Evolutionary conservation across 2,113 vertebrate species (phyloP).

Genomic region (Channa argus): DNA sequence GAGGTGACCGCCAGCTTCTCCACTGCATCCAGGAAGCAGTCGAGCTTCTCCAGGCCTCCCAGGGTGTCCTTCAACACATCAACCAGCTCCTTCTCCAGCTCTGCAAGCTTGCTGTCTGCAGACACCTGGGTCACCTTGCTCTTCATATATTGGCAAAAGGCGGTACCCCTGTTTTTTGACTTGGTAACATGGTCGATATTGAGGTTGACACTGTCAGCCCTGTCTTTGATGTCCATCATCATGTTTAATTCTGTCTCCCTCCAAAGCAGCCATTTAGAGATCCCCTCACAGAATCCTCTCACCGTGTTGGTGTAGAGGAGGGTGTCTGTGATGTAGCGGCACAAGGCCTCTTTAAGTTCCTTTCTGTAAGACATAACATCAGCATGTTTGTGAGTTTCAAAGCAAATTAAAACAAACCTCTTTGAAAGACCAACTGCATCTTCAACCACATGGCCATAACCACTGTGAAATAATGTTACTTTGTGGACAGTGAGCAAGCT

Average conservation of each 20-base stretch:
- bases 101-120: slow-evolving; percentile 22
- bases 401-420: no score
- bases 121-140: slow-evolving; percentile 38
- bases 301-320: slow-evolving; percentile 42
- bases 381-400: no score
- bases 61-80: slow-evolving; percentile 62
- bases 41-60: slow-evolving; percentile 68
- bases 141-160: slow-evolving; percentile 53
- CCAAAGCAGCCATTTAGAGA: slow-evolving; percentile 34
- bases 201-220: slow-evolving; percentile 7
- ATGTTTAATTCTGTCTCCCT: slow-evolving; percentile 46
- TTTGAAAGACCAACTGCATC: no score
- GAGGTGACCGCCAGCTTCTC: slow-evolving; percentile 82
- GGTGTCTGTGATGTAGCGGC: slow-evolving; percentile 45
- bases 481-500: no score
- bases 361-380: slow-evolving; percentile 40
- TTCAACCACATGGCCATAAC: no score
- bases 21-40: slow-evolving; percentile 75
- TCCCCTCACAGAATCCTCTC: slow-evolving; percentile 42
- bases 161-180: slow-evolving; percentile 25
- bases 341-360: slow-evolving; percentile 34
- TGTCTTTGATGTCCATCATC: slow-evolving; percentile 62
- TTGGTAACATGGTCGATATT: slow-evolving; percentile 11
- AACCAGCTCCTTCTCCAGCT: slow-evolving; percentile 69
- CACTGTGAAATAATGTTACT: no score